Base-by-base conservation (phyloP, 1,140 invertebrate species). In the Drosophila sproati region DNA sequence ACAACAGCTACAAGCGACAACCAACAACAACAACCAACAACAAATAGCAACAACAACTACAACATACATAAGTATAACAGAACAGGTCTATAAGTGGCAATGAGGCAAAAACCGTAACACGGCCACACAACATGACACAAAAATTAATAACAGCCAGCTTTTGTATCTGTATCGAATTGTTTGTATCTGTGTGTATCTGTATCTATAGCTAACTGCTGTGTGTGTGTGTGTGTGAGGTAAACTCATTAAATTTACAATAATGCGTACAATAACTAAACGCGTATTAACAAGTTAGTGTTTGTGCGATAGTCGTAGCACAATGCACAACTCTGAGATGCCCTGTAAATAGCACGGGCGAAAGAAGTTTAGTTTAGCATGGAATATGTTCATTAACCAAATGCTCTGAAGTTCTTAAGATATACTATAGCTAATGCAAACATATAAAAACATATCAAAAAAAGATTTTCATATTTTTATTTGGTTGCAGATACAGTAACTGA, bases 161-260 rank as follows among this genome's bases (percentile, higher is more conserved):
- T 85, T 73, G 60, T 10, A 43, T 52, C 51, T 60, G 41, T 82
- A 62, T 79, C 80, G 10, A 0, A n/a, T 4, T 43, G 10, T 43
- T 8, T 83, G 50, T 72, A 67, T 73, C 62, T 72, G 51, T 72
- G 45, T 54, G 54, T 68, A 51, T 50, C 45, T 35, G 31, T 64
- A 37, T 55, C 31, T 35, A 6, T 7, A 6, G 45, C 47, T 28
- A 29, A 6, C 8, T 37, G 20, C 29, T 39, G 37, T 75, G 32
- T 54, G 43, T 57, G 56, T 70, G 47, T 74, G 70, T 55, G 52
- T 56, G 47, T 52, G 68, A 68, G 64, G 77, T 85, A 82, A 86
- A 85, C 82, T 87, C 82, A 87, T 87, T 87, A 87, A 87, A 88
- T 87, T 87, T 87, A 87, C 80, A 87, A 88, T 88, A 87, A 88